phyloP scores from a whole-genome alignment of 2,797 vertebrate species.

The Propithecus deckenii region DNA sequence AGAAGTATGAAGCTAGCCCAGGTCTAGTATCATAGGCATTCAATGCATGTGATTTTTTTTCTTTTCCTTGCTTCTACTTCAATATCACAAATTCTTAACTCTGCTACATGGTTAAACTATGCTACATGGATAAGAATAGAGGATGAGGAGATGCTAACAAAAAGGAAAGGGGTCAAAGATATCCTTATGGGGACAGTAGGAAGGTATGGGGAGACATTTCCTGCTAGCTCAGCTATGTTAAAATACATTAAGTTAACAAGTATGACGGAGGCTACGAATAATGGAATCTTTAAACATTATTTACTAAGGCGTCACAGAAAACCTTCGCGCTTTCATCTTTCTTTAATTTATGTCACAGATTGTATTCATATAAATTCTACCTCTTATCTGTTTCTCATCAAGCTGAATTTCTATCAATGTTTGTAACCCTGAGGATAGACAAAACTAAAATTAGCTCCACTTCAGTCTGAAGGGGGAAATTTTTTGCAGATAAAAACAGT shows the following conservation, averaged over 20 bases:
- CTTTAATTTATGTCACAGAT: conserved; percentile 83
- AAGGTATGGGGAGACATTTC: not conserved
- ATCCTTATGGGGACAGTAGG: not conserved
- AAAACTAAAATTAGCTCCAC: conserved; percentile 87
- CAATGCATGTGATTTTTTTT: not conserved
- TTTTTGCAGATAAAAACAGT: conserved; percentile 82
- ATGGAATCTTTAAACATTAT: conserved; percentile 57
- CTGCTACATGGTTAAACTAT: not conserved
- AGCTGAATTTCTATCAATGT: conserved; percentile 85
- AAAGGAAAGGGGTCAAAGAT: not conserved
- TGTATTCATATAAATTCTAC: conserved; percentile 81
- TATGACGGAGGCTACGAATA: not conserved
- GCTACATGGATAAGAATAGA: not conserved
- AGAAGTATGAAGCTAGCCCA: not conserved
- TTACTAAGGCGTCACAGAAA: conserved; percentile 72
- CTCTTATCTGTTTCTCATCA: conserved; percentile 87
- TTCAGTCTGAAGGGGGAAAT: conserved; percentile 79
- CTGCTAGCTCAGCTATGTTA: not conserved
- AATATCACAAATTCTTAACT: not conserved
- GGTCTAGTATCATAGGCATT: not conserved
- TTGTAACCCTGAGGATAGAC: conserved; percentile 86
- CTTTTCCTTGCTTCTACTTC: not conserved
- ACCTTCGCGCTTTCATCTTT: conserved; percentile 82
- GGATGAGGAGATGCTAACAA: not conserved
- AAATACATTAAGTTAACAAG: conserved; percentile 13